Evolutionary conservation across 2,113 vertebrate genomes (phyloP).

Genomic region (Leptosomus discolor): DNA sequence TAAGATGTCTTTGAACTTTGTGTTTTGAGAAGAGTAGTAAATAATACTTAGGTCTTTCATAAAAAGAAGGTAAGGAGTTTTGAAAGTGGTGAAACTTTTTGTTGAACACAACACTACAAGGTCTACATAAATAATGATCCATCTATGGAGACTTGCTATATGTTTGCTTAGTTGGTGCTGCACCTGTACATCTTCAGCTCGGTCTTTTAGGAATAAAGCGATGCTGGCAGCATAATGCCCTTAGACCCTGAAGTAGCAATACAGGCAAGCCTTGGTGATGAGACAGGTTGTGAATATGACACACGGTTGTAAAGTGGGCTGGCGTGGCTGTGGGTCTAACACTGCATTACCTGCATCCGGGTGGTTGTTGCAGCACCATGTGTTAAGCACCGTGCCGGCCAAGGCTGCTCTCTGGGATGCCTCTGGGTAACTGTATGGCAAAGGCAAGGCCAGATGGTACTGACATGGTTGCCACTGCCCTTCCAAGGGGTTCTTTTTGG

Average conservation of each 20-base stretch:
- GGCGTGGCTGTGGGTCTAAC: background rate
- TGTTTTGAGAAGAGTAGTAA: constrained; percentile 15
- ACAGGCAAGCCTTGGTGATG: fast-evolving
- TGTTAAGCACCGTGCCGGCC: fast-evolving
- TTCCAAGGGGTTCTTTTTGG: background rate
- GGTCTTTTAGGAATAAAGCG: background rate
- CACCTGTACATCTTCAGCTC: background rate
- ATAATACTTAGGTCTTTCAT: background rate
- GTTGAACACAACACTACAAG: background rate
- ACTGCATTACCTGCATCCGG: fast-evolving
- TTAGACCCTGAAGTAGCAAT: background rate
- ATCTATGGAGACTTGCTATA: background rate
- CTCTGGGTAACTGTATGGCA: background rate
- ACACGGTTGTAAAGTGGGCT: background rate
- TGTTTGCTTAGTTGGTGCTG: background rate
- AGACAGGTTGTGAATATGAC: background rate
- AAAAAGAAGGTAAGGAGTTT: background rate
- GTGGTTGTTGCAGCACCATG: background rate
- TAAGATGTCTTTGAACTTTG: constrained; percentile 13
- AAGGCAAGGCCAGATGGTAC: background rate
- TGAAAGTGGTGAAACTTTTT: background rate
- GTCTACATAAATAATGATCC: background rate
- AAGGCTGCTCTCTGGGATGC: background rate
- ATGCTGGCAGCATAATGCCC: background rate
- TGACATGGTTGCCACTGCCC: background rate